Evolutionary conservation across 2,113 vertebrate genomes (phyloP), one percentile per base, ranked within the genome.

Genomic region (Heptranchias perlo): DNA sequence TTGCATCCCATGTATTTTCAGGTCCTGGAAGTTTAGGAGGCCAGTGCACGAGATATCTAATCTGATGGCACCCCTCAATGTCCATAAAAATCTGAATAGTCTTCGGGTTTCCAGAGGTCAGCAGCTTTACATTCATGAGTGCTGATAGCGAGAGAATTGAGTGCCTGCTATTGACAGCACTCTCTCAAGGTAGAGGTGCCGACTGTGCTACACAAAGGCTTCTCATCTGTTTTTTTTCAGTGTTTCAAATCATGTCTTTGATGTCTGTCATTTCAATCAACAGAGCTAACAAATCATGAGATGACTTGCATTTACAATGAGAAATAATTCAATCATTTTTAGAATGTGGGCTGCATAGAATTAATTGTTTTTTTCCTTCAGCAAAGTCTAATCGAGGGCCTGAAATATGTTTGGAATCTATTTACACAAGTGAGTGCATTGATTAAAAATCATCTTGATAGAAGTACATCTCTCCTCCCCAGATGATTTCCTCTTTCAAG

Each of bases 181-280:
- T 91, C 49, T 61, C 54, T n/a, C 52, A 58, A 58, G 54, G 28
- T 31, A 58, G 28, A 61, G 28, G 52, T 91, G 87, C 52, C 47
- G 44, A 21, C 78, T 54, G 2, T 91, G 87, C 23, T 94, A 65
- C 39, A 67, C 18, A 94, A 47, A 78, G 96, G 97, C 96, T 97
- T 96, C 97, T 97, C 97, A 97, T 97, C 96, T 97, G 97, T 97
- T 96, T 98, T 97, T 97, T 96, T 97, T 97, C 97, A 97, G 97
- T 97, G 97, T 97, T 96, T 97, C 96, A 96, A 96, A 96, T 64
- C 78, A 58, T 49, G 96, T 97, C 96, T 98, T 97, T 97, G 96
- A 97, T 97, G 96, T 97, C 89, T 44, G 97, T 96, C 96, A 96
- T 96, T 69, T 98, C 96, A 97, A 97, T 97, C 97, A 96, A 95